Evolutionary conservation across 2,113 vertebrate genomes (phyloP).

Genomic region (Apteryx owenii): DNA sequence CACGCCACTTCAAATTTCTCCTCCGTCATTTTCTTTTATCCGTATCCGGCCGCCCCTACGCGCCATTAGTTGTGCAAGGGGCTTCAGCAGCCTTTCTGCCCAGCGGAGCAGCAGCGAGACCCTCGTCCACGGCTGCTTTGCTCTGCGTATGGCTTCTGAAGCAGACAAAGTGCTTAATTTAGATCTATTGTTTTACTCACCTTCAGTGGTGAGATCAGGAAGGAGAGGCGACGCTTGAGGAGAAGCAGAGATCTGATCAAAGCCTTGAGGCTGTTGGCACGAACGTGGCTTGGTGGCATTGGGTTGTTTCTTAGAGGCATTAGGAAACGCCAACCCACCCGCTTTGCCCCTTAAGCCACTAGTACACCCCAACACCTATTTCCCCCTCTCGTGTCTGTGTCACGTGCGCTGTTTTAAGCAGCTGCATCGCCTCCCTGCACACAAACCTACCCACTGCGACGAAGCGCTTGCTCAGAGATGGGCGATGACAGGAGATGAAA

Average conservation of each 20-base stretch:
- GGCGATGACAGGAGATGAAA: slow-evolving; percentile 37
- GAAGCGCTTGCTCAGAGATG: neutral
- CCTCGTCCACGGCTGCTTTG: neutral
- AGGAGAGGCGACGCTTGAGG: neutral
- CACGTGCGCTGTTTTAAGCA: neutral
- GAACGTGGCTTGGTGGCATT: neutral
- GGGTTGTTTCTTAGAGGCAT: neutral
- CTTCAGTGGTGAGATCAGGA: neutral
- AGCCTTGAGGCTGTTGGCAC: neutral
- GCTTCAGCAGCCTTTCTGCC: neutral
- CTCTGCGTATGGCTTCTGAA: accelerated
- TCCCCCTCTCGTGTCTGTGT: neutral
- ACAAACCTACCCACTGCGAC: neutral
- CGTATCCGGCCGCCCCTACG: neutral
- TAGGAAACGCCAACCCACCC: accelerated
- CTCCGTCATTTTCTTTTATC: neutral
- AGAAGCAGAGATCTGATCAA: neutral
- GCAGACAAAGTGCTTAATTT: neutral
- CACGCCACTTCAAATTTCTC: neutral
- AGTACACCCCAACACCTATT: accelerated
- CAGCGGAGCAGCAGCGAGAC: neutral
- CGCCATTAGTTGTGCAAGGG: accelerated
- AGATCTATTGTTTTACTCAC: neutral
- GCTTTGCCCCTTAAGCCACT: accelerated
- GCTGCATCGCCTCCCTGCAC: neutral